Base-by-base conservation (phyloP, 2,888 invertebrate genomes). In the Balanococcus diminutus region DNA sequence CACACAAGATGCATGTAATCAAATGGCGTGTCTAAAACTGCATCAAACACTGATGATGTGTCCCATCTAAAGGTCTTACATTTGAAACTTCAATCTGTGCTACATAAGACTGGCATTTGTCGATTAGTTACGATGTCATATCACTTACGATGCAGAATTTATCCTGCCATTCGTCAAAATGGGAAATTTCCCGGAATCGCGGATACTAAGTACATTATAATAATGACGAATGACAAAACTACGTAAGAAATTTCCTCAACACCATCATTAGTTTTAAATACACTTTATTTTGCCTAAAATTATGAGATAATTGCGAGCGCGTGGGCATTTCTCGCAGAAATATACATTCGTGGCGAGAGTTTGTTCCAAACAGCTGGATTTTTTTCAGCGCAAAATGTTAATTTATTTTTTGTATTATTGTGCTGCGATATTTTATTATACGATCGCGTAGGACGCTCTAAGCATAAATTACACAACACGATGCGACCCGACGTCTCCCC, bases 381-480 rank as follows among this genome's bases (percentile, higher is more conserved):
- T 67, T 67, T 67, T 82, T 82, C 5, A 82, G 32, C 82, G 82
- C 31, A 46, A 82, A 56, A 82, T 82, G 51, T 82, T 82, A 82
- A 82, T 51, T 82, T 82, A 82, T 82, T 56, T 82, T 82, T 46
- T 31, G 39, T 46, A 46, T 46, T 67, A 67, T 67, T 67, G 5
- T 67, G n/a, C 16, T 67, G 3, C 5, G 67, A 67, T 67, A 67
- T 67, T 67, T 67, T 67, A 67, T 67, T 25, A 79, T 79, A 36
- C 19, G 32, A 36, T 11, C n/a, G 82, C 32, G 82, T 82, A 46
- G 82, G 82, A 51, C 4, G 42, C 25, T 51, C 16, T n/a, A 32
- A 32, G 56, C 31, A 56, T 82, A 82, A 82, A 82, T 46, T 82
- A 82, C 32, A 28, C 25, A 31, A 28, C 82, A 31, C n/a, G 28